Evolutionary conservation across 2,113 vertebrate species (phyloP).

Genomic region (Piaya cayana): DNA sequence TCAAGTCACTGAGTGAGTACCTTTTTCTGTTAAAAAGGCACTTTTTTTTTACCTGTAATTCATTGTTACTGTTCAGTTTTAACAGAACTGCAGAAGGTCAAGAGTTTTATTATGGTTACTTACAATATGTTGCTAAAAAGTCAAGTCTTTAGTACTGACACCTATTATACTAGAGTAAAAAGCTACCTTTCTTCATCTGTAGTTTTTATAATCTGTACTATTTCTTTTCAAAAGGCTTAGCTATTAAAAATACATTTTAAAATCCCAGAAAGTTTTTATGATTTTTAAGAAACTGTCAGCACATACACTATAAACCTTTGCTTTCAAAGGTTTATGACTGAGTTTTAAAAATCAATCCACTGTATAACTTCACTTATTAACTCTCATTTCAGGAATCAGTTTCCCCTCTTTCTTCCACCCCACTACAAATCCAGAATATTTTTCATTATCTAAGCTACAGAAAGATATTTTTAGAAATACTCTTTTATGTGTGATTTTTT

Average conservation of each 20-base stretch:
- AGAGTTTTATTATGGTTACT: constrained; percentile 18
- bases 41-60: not conserved
- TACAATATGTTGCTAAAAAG: not conserved
- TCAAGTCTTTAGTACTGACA: constrained; percentile 26
- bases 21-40: not conserved
- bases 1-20: constrained; percentile 7
- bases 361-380: not conserved
- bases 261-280: not conserved
- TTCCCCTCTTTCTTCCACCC: not conserved
- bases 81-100: not conserved
- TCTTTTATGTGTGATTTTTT: not conserved
- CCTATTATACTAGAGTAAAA: not conserved
- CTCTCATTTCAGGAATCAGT: not conserved
- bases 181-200: not conserved
- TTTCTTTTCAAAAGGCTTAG: constrained; percentile 13
- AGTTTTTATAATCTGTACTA: not conserved
- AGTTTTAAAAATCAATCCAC: constrained; percentile 1
- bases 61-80: not conserved
- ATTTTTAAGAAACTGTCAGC: constrained; percentile 4
- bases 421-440: not conserved
- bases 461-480: not conserved
- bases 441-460: not conserved
- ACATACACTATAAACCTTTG: constrained; percentile 5
- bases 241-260: not conserved
- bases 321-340: constrained; percentile 25